These are phyloP conservation scores for fruit fly (Drosophila melanogaster) DNA, from an alignment of 1,140 invertebrate genomes.

Conservation along the genomic window DNA sequence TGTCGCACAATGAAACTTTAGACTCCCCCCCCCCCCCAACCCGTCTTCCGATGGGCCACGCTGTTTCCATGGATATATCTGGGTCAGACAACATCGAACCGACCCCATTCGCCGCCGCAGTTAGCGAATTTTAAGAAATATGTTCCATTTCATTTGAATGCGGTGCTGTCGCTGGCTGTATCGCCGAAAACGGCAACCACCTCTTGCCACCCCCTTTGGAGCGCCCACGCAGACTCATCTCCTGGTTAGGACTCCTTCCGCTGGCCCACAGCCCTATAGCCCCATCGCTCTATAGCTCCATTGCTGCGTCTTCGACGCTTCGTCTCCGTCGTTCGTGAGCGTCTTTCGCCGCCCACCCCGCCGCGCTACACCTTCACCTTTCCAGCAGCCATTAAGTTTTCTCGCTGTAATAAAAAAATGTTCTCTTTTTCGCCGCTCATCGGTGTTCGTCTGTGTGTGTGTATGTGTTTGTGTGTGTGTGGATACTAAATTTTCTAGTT, in stretches of 20 bases:
- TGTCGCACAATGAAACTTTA: slow-evolving; percentile 24
- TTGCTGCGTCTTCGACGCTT: slow-evolving; percentile 3
- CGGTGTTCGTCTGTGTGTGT: slow-evolving; percentile 28
- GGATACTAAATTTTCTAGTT: slow-evolving; percentile 84
- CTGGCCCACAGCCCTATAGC: not conserved
- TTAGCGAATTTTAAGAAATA: slow-evolving; percentile 54
- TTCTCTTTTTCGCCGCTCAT: slow-evolving; percentile 63
- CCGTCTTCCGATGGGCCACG: not conserved
- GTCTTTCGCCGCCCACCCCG: slow-evolving; percentile 11
- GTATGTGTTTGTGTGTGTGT: slow-evolving; percentile 59
- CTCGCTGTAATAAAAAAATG: slow-evolving; percentile 81
- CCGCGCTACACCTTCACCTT: slow-evolving; percentile 15
- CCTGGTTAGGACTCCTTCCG: slow-evolving; percentile 15
- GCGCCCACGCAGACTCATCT: slow-evolving; percentile 35
- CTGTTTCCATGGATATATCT: slow-evolving; percentile 38
- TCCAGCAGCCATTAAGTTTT: slow-evolving; percentile 78
- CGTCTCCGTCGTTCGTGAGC: slow-evolving; percentile 17
- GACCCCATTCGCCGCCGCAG: not conserved
- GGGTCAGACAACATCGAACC: slow-evolving; percentile 41
- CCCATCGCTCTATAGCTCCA: not conserved
- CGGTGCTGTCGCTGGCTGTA: not conserved
- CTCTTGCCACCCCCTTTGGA: not conserved
- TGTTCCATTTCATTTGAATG: slow-evolving; percentile 65
- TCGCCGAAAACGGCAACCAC: slow-evolving; percentile 40
- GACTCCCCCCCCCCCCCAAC: not conserved